These are phyloP conservation scores for Tricholaema leucomelas DNA, from an alignment of 2,113 vertebrate species.

Conservation along the genomic window DNA sequence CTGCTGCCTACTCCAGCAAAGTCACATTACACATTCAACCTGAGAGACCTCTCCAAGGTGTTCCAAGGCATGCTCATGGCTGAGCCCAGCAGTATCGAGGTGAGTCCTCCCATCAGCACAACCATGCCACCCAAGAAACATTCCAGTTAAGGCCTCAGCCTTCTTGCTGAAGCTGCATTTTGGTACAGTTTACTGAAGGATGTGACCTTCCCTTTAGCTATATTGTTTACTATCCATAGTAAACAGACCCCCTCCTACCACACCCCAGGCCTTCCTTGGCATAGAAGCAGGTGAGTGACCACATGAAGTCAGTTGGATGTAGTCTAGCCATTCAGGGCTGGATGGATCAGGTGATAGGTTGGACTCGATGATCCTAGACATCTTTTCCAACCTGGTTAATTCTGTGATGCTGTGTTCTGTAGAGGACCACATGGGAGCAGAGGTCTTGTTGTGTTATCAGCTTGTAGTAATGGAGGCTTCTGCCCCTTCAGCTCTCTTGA, in stretches of 20 bases:
- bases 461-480: neutral
- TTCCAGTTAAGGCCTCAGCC: neutral
- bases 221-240: neutral
- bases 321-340: neutral
- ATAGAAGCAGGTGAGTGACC: neutral
- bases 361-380: no score
- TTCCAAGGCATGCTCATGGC: conserved; percentile 95
- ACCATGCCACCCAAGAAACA: neutral
- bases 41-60: conserved; percentile 92
- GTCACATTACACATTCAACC: conserved; percentile 93
- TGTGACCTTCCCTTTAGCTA: neutral
- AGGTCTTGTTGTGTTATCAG: neutral
- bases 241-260: neutral
- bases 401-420: no score
- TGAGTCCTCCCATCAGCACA: conserved; percentile 54
- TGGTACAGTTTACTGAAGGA: neutral
- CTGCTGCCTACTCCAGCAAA: conserved; percentile 92
- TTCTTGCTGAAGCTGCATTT: neutral
- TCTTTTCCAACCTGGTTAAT: no score
- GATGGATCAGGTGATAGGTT: no score
- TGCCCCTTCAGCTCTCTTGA: neutral
- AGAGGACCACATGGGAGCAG: neutral
- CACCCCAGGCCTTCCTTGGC: neutral
- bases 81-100: conserved; percentile 79
- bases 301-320: neutral